Percentiles rank a stretch among this genome's conserved stretches.
Evolutionary conservation across 2,797 vertebrate species (phyloP).

Genomic region (Rhynchotus rufescens): DNA sequence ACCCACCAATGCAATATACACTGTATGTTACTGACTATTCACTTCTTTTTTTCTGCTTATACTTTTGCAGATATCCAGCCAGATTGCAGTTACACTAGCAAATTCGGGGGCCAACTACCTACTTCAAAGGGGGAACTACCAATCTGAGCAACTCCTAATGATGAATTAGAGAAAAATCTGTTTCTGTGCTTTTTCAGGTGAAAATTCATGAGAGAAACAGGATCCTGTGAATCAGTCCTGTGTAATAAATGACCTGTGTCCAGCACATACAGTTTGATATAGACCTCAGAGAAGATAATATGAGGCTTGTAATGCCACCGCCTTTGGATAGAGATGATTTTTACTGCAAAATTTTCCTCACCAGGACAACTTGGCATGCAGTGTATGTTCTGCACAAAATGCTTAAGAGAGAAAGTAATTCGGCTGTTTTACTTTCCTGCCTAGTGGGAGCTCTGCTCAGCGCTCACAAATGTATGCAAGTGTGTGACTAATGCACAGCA

Average conservation of each 20-base stretch:
- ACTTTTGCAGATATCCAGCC: neutral
- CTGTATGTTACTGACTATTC: neutral
- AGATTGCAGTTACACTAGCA: neutral
- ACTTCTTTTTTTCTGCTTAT: neutral
- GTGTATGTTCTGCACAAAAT: constrained; percentile 18
- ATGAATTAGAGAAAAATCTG: neutral
- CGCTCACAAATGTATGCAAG: constrained; percentile 63
- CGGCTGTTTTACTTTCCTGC: constrained; percentile 47
- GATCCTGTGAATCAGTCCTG: neutral
- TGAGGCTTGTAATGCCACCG: neutral
- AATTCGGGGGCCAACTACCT: neutral
- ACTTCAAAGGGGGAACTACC: neutral
- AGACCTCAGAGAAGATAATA: neutral
- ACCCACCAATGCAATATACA: neutral
- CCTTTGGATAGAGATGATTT: neutral
- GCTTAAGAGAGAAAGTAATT: constrained; percentile 63
- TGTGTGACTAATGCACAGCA: constrained; percentile 63
- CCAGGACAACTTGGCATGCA: constrained; percentile 56
- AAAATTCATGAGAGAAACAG: constrained; percentile 7
- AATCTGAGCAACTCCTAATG: neutral
- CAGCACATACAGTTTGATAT: neutral
- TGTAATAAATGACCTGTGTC: neutral
- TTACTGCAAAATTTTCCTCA: constrained; percentile 41
- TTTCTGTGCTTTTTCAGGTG: neutral
- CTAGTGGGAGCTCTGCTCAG: constrained; percentile 8